These are phyloP conservation scores for Acleris holmiana DNA, from an alignment of 2,888 invertebrate genomes.

Conservation along the genomic window DNA sequence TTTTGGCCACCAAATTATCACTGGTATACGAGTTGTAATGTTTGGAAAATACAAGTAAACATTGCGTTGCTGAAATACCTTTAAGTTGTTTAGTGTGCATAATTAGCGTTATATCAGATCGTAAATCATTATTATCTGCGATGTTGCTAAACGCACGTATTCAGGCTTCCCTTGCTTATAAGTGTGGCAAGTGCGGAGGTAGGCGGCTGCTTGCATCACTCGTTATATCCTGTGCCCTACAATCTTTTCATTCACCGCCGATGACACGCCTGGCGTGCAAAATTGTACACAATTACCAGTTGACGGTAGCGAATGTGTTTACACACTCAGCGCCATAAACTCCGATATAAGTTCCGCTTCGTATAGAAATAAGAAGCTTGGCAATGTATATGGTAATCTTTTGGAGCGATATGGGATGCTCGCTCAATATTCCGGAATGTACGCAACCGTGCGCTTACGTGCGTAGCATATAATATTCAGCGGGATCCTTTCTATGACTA, in stretches of 20 bases:
- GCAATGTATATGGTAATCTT: conserved; percentile 9
- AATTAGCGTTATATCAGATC: conserved; percentile 49
- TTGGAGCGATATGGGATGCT: conserved; percentile 22
- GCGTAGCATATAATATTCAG: conserved; percentile 11
- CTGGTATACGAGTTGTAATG: not conserved
- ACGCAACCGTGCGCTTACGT: conserved; percentile 20
- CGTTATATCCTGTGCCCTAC: conserved; percentile 50
- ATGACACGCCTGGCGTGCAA: too few relatives aligned
- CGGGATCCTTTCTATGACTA: conserved; percentile 10
- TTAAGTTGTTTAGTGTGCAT: conserved; percentile 26
- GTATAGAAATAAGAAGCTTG: too few relatives aligned
- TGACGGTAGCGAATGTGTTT: too few relatives aligned
- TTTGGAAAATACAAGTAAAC: conserved; percentile 16
- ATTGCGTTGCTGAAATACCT: conserved; percentile 22
- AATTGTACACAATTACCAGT: too few relatives aligned
- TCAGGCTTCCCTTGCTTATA: conserved; percentile 50
- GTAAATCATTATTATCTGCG: conserved; percentile 55
- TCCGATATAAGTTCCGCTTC: too few relatives aligned
- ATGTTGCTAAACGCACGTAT: conserved; percentile 48
- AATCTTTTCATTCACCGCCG: conserved; percentile 3
- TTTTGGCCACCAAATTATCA: too few relatives aligned
- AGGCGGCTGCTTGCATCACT: conserved; percentile 51
- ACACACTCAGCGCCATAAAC: too few relatives aligned
- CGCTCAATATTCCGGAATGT: conserved; percentile 27
- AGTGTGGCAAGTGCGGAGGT: conserved; percentile 53